Conservation (phyloP, 2,113 vertebrate genomes). For the Lophochroa leadbeateri region DNA sequence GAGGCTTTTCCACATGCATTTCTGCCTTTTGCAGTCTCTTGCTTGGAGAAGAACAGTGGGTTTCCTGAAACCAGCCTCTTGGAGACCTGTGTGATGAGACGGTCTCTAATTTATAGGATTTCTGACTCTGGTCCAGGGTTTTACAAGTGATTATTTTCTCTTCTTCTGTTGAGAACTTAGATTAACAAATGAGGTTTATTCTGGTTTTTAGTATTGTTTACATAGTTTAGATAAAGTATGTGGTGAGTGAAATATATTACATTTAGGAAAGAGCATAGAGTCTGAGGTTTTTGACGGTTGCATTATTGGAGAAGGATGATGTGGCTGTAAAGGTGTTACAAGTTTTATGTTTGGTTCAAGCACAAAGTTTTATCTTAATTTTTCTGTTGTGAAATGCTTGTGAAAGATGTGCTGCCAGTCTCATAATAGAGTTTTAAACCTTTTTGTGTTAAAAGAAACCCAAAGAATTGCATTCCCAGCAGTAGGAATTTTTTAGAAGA, state of each 20-base stretch:
- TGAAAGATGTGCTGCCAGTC: background rate
- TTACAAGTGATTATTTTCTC: background rate
- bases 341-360: background rate
- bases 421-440: background rate
- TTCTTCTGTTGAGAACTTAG: background rate
- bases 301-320: background rate
- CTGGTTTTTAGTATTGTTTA: background rate
- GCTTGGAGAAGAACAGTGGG: background rate
- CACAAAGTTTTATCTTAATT: background rate
- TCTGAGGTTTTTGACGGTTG: background rate
- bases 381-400: background rate
- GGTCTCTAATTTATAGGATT: background rate
- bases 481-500: background rate
- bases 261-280: background rate
- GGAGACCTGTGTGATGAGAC: background rate
- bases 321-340: background rate
- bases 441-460: background rate
- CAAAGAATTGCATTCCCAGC: background rate
- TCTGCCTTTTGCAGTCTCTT: background rate
- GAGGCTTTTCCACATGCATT: background rate
- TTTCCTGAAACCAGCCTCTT: background rate
- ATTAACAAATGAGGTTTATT: background rate
- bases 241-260: background rate
- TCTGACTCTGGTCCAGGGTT: background rate
- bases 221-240: background rate